Conservation (phyloP, 2,113 vertebrate species). For the Pygoscelis antarcticus region DNA sequence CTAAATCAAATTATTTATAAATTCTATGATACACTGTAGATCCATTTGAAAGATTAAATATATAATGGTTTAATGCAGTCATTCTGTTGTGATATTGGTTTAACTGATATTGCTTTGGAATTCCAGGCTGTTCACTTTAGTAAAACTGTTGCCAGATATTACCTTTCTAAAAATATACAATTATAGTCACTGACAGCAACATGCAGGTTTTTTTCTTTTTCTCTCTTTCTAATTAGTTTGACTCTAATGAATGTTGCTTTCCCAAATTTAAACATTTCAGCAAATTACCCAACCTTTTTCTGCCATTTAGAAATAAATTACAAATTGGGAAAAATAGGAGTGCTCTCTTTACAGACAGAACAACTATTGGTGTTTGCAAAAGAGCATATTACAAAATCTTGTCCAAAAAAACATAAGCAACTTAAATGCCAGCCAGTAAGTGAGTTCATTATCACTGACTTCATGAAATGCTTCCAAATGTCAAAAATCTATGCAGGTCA, state of each 20-base stretch:
- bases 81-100: background rate
- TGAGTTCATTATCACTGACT: background rate
- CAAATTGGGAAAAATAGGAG: background rate
- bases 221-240: background rate
- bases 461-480: background rate
- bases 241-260: background rate
- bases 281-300: background rate
- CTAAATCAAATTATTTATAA: background rate
- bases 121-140: background rate
- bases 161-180: constrained; percentile 1
- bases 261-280: background rate
- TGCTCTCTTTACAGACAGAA: background rate
- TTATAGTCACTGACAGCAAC: background rate
- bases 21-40: background rate
- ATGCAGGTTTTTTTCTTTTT: background rate
- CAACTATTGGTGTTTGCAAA: background rate
- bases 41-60: background rate
- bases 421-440: background rate
- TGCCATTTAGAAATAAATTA: background rate
- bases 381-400: background rate
- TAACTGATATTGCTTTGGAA: background rate
- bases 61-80: background rate
- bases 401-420: background rate
- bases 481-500: background rate
- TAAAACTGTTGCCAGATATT: background rate